A percentile compares a stretch with the other conserved stretches of the same genome.
phyloP scores from a whole-genome alignment of 2,113 vertebrate species.

The Psilopogon haemacephalus region DNA sequence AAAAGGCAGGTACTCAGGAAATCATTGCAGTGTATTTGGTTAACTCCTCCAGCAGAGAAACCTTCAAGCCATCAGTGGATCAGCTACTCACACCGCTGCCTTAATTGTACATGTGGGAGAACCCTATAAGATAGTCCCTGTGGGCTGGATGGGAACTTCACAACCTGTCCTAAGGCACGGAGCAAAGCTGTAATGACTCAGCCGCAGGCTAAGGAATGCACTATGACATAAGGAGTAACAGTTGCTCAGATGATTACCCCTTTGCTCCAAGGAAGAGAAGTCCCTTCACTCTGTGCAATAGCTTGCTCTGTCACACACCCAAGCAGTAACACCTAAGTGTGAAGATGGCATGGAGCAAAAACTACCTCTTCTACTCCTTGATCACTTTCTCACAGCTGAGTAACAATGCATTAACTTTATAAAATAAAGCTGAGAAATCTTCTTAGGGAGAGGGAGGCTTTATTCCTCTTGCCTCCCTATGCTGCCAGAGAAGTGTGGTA shows the following conservation, averaged over 20 bases:
- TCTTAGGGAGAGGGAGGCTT: background rate
- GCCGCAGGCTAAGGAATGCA: background rate
- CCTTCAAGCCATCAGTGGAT: background rate
- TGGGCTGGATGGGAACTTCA: background rate
- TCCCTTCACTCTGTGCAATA: background rate
- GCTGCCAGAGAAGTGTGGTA: background rate
- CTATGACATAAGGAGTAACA: background rate
- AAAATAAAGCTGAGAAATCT: background rate
- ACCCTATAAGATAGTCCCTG: background rate
- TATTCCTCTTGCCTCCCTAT: background rate
- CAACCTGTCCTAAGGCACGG: conserved; percentile 32
- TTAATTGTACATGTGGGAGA: background rate
- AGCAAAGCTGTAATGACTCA: conserved; percentile 5
- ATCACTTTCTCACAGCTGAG: background rate
- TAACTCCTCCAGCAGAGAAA: conserved; percentile 14
- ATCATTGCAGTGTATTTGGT: background rate
- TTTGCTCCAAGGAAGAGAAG: background rate
- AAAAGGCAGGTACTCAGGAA: background rate
- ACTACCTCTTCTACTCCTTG: background rate
- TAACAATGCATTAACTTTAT: background rate
- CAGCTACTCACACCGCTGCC: background rate
- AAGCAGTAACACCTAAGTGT: background rate
- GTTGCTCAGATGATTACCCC: background rate
- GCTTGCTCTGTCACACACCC: background rate
- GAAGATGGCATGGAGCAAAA: background rate